Base-by-base conservation (phyloP, 2,888 invertebrate genomes). In the Ommatoiulus sabulosus region DNA sequence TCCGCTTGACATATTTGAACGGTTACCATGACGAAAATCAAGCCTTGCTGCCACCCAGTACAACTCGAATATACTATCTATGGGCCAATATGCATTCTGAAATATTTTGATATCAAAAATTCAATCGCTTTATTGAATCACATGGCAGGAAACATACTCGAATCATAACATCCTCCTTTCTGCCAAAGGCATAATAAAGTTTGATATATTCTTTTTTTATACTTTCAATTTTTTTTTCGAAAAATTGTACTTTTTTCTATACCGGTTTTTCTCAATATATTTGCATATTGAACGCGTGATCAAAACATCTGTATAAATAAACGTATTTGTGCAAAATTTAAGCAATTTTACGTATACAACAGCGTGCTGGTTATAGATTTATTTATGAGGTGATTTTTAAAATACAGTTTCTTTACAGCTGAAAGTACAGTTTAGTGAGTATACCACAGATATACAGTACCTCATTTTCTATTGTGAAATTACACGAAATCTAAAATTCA, bases 91-190 rank as follows among this genome's bases (percentile, higher is more conserved):
- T 80, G 35, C 7, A 80, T 57, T 57, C 57, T 57, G 57, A 57
- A 46, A 57, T 52, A 52, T 12, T 80, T 80, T 80, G 35, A 80
- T 80, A 80, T 80, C 35, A 80, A 80, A 80, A 80, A 80, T 80
- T 80, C 80, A 80, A 80, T 80, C 80, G 35, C 24, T 24, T 80
- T 80, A 80, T 80, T 80, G 80, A 80, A 80, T 80, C 80, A 80
- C 35, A 35, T 80, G 24, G 10, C 80, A 80, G 80, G 80, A 80
- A 35, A 80, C 80, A 15, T 80, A 35, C 80, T 80, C 80, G 80
- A 80, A 80, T 80, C 80, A 80, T 80, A 72, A 80, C 80, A 80
- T 24, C 80, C 80, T 35, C 35, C 35, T 35, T 35, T 80, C 80
- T 80, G 35, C 35, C 80, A 72, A 24, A n/a, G 24, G 72, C 72